phyloP scores from a whole-genome alignment of 2,113 vertebrate species.

The Thalassoma bifasciatum region DNA sequence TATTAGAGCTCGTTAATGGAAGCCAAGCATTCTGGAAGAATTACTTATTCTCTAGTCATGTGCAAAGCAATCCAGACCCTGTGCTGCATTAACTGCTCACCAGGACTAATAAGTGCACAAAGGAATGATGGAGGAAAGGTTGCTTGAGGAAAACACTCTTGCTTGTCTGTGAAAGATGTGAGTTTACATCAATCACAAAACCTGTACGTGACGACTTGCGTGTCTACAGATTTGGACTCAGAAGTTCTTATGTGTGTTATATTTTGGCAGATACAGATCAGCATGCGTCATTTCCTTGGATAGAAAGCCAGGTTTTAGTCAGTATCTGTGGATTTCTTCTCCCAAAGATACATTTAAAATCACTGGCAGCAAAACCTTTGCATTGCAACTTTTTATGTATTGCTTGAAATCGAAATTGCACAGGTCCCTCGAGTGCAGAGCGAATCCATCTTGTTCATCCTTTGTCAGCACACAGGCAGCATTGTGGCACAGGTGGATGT shows the following conservation, averaged over 20 bases:
- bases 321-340: slow-evolving; percentile 29
- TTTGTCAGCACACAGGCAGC: slow-evolving; percentile 6
- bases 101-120: slow-evolving; percentile 66
- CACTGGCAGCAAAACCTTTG: slow-evolving; percentile 10
- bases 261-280: slow-evolving; percentile 41
- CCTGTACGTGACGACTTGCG: slow-evolving; percentile 28
- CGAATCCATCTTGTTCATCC: slow-evolving; percentile 28
- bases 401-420: slow-evolving; percentile 3
- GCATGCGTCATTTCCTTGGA: slow-evolving; percentile 14
- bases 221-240: slow-evolving; percentile 24
- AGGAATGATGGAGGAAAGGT: slow-evolving; percentile 50
- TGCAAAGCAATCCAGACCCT: slow-evolving; percentile 59
- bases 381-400: slow-evolving; percentile 18
- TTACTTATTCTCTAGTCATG: slow-evolving; percentile 76
- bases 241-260: slow-evolving; percentile 31
- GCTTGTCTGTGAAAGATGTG: slow-evolving; percentile 28
- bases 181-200: slow-evolving; percentile 47
- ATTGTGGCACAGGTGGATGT: slow-evolving; percentile 26
- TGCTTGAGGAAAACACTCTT: slow-evolving; percentile 41
- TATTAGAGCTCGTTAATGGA: slow-evolving; percentile 83
- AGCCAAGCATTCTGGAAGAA: slow-evolving; percentile 74
- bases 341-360: slow-evolving; percentile 29
- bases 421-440: background rate
- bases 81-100: slow-evolving; percentile 66
- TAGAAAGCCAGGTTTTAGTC: slow-evolving; percentile 33